Percentiles rank a stretch among this genome's conserved stretches.
phyloP scores from a whole-genome alignment of 2,797 vertebrate genomes.

The Gymnoscopelus braueri region DNA sequence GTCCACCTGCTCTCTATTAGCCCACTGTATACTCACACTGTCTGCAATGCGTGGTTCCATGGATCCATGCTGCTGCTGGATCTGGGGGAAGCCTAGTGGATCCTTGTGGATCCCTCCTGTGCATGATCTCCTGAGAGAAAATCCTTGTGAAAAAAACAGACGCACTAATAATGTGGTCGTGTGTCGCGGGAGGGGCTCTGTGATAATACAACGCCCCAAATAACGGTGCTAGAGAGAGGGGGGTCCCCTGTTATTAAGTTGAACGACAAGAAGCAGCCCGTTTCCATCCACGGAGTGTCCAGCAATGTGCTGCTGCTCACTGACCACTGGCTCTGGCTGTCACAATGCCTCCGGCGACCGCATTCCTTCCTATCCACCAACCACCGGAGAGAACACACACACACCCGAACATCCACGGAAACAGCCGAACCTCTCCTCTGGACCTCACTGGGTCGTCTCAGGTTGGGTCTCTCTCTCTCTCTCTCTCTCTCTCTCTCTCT shows the following conservation, averaged over 20 bases:
- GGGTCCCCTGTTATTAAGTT: slow-evolving; percentile 57
- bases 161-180: no score
- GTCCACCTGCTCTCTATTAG: no score
- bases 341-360: slow-evolving; percentile 66
- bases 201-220: no score
- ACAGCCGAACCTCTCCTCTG: slow-evolving; percentile 53
- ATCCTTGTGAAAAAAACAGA: slow-evolving; percentile 30
- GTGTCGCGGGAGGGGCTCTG: no score
- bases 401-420: slow-evolving; percentile 67
- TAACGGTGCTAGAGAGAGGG: slow-evolving; percentile 11
- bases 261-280: slow-evolving; percentile 42
- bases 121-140: slow-evolving; percentile 34
- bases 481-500: no score
- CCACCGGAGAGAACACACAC: slow-evolving; percentile 5
- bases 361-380: slow-evolving; percentile 67
- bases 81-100: no score
- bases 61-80: slow-evolving; percentile 45
- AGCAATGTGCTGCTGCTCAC: slow-evolving; percentile 40
- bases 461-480: neutral
- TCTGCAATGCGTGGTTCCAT: slow-evolving; percentile 78
- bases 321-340: slow-evolving; percentile 4
- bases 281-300: slow-evolving; percentile 55
- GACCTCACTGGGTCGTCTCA: slow-evolving; percentile 46
- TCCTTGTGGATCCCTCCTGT: neutral
- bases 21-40: slow-evolving; percentile 65